Conservation (phyloP, 1,140 invertebrate genomes). For the Amyelois transitella region DNA sequence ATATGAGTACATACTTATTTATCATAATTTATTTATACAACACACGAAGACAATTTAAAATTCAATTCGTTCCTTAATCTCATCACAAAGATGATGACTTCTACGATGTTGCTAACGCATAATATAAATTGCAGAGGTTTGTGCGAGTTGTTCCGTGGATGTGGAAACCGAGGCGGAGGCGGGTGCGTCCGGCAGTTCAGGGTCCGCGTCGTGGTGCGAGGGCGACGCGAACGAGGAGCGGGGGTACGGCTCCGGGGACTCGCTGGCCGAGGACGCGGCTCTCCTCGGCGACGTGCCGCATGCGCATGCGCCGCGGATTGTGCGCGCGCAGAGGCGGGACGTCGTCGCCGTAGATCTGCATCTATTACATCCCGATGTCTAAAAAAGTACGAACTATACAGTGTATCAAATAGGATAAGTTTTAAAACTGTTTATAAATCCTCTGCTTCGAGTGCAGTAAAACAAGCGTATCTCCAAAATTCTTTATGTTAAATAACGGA, state of each 20-base stretch:
- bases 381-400: conserved; percentile 20
- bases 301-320: conserved; percentile 32
- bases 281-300: conserved; percentile 61
- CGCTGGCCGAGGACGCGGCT: conserved; percentile 74
- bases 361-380: conserved; percentile 62
- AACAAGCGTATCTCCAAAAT: conserved; percentile 7
- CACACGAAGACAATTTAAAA: too few species aligned
- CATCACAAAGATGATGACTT: too few species aligned
- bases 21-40: too few species aligned
- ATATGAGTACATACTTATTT: too few species aligned
- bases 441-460: conserved; percentile 13
- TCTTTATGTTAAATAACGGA: not conserved
- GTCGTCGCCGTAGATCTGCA: conserved; percentile 66
- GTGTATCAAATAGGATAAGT: not conserved
- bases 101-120: not conserved
- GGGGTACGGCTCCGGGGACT: conserved; percentile 73
- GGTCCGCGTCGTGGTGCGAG: conserved; percentile 73
- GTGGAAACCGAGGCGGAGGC: conserved; percentile 58
- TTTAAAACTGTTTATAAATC: not conserved
- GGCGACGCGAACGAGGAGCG: conserved; percentile 63
- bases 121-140: conserved; percentile 50
- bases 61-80: too few species aligned
- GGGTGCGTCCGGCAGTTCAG: conserved; percentile 63
- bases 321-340: conserved; percentile 53
- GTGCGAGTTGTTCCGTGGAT: conserved; percentile 61